Conservation (phyloP, 2,797 vertebrate genomes). For the Sparidentex hasta region DNA sequence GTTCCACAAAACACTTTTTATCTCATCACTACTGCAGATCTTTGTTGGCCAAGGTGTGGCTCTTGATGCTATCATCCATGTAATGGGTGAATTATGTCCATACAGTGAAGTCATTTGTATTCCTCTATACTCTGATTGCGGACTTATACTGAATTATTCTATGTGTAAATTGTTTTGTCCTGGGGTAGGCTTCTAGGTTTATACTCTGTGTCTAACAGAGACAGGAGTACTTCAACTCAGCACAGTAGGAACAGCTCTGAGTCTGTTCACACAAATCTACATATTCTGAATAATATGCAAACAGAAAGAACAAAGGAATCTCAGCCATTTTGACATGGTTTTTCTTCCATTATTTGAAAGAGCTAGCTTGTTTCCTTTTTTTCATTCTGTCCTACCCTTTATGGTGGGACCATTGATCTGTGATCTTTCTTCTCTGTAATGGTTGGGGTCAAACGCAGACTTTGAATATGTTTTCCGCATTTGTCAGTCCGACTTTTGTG, state of each 20-base stretch:
- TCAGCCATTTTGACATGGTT: constrained; percentile 81
- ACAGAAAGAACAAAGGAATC: constrained; percentile 82
- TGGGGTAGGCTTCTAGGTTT: constrained; percentile 65
- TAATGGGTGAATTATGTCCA: constrained; percentile 65
- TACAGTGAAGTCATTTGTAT: constrained; percentile 67
- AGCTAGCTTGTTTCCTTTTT: constrained; percentile 47
- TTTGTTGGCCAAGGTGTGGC: constrained; percentile 58
- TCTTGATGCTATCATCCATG: constrained; percentile 65
- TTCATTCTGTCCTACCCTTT: constrained; percentile 30
- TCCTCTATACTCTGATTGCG: constrained; percentile 65
- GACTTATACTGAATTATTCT: constrained; percentile 64
- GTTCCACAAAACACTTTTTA: constrained; percentile 64
- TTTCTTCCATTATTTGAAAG: constrained; percentile 69
- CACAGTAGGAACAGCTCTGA: constrained; percentile 65
- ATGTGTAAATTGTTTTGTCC: constrained; percentile 68
- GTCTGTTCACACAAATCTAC: constrained; percentile 64
- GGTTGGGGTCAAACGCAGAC: constrained; percentile 47
- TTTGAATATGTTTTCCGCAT: constrained; percentile 50
- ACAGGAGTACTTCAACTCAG: constrained; percentile 61
- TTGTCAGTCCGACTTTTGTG: constrained; percentile 49
- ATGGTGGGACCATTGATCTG: constrained; percentile 36
- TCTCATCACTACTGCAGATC: constrained; percentile 74
- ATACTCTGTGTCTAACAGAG: constrained; percentile 50
- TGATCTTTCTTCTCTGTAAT: constrained; percentile 59
- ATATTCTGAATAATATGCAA: constrained; percentile 83